A percentile compares a stretch with the other conserved stretches of the same genome.
Conservation (phyloP, 2,888 invertebrate genomes). For the Tipula confusa region DNA sequence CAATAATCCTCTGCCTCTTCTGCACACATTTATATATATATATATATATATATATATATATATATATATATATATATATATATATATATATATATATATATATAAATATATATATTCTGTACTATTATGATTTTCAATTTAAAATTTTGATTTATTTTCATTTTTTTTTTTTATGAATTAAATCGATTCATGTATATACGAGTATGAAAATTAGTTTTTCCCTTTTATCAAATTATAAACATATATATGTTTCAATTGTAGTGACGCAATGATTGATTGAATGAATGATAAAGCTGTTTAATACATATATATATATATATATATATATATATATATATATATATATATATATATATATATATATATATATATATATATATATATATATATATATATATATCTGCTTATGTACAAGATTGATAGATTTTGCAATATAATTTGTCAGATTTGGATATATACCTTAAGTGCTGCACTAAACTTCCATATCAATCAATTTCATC, state of each 20-base stretch:
- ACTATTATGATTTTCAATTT: not conserved
- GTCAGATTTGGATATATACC: not conserved
- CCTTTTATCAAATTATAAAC: not conserved
- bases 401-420: conserved; percentile 21
- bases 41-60: no score
- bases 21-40: not conserved
- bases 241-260: not conserved
- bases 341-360: not conserved
- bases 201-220: conserved; percentile 27
- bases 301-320: not conserved
- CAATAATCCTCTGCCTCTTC: conserved; percentile 25
- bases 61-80: no score
- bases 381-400: not conserved
- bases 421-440: conserved; percentile 26
- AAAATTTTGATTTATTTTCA: conserved; percentile 29
- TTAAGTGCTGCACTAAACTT: not conserved
- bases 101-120: no score
- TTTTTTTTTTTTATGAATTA: no score
- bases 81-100: no score
- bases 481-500: conserved; percentile 14
- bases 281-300: conserved; percentile 28
- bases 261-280: conserved; percentile 29
- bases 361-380: not conserved
- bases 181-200: not conserved
- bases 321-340: not conserved